Conservation (phyloP, 2,113 vertebrate species). For the Aegotheles bennettii region DNA sequence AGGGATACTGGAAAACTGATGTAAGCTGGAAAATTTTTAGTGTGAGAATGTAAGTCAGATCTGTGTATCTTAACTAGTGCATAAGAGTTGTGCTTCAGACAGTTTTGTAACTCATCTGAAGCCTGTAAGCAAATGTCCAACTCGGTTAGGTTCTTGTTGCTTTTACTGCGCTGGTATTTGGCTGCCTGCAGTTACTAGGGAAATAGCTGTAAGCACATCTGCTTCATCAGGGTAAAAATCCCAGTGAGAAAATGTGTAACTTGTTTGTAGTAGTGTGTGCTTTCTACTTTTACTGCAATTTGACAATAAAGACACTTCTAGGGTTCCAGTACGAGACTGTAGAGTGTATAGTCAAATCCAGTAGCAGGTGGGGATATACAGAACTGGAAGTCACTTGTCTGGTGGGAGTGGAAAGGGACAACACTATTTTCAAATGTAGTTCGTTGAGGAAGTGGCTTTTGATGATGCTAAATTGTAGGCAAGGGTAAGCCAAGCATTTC, state of each 20-base stretch:
- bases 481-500: background rate
- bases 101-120: background rate
- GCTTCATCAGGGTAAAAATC: background rate
- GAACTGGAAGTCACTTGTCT: background rate
- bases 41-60: background rate
- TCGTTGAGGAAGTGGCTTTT: background rate
- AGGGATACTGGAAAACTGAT: background rate
- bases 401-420: background rate
- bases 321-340: background rate
- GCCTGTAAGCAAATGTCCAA: background rate
- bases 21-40: background rate
- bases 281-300: background rate
- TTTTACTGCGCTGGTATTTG: background rate
- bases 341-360: background rate
- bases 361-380: background rate
- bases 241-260: background rate
- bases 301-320: background rate
- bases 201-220: background rate
- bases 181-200: background rate
- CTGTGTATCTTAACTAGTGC: background rate
- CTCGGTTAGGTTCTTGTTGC: background rate
- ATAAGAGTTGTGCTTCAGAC: background rate
- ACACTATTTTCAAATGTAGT: background rate
- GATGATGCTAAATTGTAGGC: background rate
- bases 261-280: too few species aligned